Percentiles rank a stretch among this genome's conserved stretches.
phyloP scores from a whole-genome alignment of 2,888 invertebrate species.

The Drosophila nigricruria region DNA sequence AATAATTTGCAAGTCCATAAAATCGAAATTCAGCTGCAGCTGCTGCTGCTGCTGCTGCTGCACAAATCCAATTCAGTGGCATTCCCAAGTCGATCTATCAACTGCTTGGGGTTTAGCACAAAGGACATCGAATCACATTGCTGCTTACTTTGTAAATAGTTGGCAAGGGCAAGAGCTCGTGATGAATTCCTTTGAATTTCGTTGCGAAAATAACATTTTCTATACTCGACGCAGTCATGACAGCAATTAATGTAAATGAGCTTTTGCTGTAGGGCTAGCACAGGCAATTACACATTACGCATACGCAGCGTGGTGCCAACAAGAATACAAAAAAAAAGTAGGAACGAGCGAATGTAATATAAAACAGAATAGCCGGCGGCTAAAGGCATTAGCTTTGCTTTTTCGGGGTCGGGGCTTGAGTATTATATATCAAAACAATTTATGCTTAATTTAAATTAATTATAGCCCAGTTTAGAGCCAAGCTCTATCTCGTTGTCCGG shows the following conservation, averaged over 20 bases:
- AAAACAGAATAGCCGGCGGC: conserved; percentile 5
- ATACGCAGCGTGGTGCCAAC: conserved; percentile 38
- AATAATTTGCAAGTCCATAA: conserved; percentile 37
- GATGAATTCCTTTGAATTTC: conserved; percentile 20
- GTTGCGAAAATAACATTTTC: conserved; percentile 10
- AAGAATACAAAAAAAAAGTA: neutral
- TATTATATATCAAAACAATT: conserved; percentile 64
- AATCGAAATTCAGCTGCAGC: conserved; percentile 23
- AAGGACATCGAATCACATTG: neutral
- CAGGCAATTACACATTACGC: conserved; percentile 28
- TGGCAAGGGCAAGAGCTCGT: conserved; percentile 18
- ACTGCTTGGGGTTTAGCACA: neutral
- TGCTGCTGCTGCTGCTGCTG: too few relatives aligned
- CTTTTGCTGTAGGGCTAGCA: conserved; percentile 6
- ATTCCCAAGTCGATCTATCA: conserved; percentile 22
- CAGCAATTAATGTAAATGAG: conserved; percentile 42
- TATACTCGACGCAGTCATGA: conserved; percentile 5
- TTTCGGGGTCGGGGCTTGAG: neutral
- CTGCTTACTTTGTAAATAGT: neutral
- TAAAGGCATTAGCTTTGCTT: conserved; percentile 17
- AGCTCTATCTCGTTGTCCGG: conserved; percentile 33
- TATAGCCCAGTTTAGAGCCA: conserved; percentile 35
- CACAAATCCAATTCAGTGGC: conserved; percentile 1
- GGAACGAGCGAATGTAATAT: neutral
- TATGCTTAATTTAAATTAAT: conserved; percentile 75